These are phyloP conservation scores for Columba janthina DNA, from an alignment of 2,113 vertebrate species.

Conservation along the genomic window DNA sequence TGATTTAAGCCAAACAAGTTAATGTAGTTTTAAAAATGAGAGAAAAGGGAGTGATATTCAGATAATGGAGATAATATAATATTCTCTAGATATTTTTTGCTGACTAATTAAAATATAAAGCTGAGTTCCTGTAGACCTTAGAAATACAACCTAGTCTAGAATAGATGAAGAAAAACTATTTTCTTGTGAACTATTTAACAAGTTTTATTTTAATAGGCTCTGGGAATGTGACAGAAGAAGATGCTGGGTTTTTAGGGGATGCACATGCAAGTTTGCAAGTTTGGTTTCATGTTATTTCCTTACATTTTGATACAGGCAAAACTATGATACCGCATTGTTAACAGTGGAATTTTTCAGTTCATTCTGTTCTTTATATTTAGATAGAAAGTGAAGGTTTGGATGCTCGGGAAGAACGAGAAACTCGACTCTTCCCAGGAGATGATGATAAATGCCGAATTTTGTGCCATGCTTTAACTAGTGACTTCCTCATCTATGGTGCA, in stretches of 20 bases:
- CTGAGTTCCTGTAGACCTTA: background rate
- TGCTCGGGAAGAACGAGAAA: conserved; percentile 88
- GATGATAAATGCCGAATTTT: conserved; percentile 88
- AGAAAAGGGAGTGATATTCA: background rate
- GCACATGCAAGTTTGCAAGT: background rate
- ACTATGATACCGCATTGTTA: background rate
- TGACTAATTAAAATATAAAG: background rate
- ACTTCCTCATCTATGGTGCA: conserved; percentile 96
- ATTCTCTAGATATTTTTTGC: background rate
- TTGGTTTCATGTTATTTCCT: background rate
- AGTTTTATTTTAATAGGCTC: background rate
- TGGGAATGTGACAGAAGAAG: background rate
- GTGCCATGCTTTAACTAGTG: conserved; percentile 89
- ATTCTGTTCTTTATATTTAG: conserved; percentile 69
- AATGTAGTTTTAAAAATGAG: background rate
- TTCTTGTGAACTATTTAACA: background rate
- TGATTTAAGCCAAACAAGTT: background rate
- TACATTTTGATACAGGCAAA: background rate
- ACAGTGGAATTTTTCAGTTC: background rate
- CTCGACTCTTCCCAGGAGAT: conserved; percentile 89
- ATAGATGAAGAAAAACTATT: background rate
- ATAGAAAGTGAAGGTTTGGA: conserved; percentile 87
- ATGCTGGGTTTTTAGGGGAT: background rate
- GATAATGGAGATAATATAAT: background rate
- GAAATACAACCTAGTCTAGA: background rate